Evolutionary conservation across 2,113 vertebrate genomes (phyloP).

Genomic region (Odocoileus virginianus): DNA sequence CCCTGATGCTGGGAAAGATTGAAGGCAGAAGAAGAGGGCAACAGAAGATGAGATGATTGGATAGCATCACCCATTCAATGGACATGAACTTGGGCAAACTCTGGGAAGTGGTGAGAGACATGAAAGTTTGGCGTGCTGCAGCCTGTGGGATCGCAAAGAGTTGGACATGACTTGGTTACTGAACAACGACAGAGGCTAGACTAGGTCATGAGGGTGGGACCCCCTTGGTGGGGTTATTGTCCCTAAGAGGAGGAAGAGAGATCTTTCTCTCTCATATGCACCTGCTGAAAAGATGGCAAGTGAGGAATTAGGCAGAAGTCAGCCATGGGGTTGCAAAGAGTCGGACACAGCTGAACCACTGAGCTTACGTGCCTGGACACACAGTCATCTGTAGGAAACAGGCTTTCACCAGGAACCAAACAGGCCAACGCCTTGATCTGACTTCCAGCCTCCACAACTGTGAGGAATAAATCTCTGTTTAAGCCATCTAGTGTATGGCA

Average conservation of each 20-base stretch:
- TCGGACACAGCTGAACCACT: background rate
- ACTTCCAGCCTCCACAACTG: background rate
- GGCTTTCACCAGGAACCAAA: background rate
- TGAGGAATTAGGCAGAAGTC: background rate
- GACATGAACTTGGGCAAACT: background rate
- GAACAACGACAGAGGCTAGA: background rate
- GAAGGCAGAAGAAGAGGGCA: background rate
- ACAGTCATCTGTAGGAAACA: background rate
- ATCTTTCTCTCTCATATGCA: background rate
- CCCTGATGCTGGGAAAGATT: background rate
- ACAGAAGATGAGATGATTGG: background rate
- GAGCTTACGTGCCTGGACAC: accelerated
- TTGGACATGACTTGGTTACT: background rate
- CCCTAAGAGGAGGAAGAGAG: background rate
- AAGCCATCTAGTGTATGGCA: background rate
- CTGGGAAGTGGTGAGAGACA: background rate
- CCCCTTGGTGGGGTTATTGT: background rate
- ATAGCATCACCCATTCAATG: background rate
- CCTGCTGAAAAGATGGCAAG: background rate
- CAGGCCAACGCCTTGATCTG: background rate
- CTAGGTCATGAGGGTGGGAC: background rate
- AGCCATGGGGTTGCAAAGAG: background rate
- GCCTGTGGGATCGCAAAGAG: background rate
- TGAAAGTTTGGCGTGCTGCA: background rate
- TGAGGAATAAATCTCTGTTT: background rate